Conservation (phyloP, 2,113 vertebrate genomes). For the Halichoerus grypus region DNA sequence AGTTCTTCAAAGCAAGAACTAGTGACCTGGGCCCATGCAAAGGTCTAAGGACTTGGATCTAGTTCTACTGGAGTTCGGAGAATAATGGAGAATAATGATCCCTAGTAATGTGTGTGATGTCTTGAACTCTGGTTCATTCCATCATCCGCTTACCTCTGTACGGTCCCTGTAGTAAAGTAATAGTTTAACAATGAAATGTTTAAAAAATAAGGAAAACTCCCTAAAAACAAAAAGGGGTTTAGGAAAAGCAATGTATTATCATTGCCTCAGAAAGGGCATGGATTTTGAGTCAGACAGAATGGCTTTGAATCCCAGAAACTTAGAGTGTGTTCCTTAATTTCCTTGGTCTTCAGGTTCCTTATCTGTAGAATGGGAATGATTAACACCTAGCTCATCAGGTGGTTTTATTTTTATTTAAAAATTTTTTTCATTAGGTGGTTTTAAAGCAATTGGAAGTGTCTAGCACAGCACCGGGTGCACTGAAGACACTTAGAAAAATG, state of each 20-base stretch:
- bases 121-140: neutral
- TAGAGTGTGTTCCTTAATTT: neutral
- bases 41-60: neutral
- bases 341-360: neutral
- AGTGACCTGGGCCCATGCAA: no score
- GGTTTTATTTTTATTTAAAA: no score
- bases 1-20: neutral
- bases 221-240: neutral
- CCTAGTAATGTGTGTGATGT: neutral
- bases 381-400: neutral
- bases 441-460: neutral
- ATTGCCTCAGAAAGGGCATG: neutral
- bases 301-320: neutral
- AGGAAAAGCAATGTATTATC: neutral
- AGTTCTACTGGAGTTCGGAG: neutral
- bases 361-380: neutral
- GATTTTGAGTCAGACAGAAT: neutral
- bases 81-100: neutral
- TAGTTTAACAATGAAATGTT: neutral
- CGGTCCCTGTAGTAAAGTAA: neutral
- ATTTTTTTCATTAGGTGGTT: neutral
- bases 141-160: neutral
- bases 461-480: neutral
- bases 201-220: neutral
- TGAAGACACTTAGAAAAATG: neutral